These are phyloP conservation scores for Barnardius zonarius DNA, from an alignment of 2,113 vertebrate genomes.

Conservation along the genomic window DNA sequence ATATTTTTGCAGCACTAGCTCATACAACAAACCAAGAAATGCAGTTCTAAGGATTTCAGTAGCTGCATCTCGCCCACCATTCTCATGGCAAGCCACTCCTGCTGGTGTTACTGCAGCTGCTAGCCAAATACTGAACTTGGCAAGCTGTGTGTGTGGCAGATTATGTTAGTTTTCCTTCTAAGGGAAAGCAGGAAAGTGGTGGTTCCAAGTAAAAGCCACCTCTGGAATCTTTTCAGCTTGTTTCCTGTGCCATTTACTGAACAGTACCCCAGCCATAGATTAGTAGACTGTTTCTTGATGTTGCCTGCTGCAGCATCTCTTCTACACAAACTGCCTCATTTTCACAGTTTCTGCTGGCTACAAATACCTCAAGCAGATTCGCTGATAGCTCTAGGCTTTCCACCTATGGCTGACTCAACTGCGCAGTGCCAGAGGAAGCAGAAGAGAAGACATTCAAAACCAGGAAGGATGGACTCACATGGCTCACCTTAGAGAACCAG, in stretches of 20 bases:
- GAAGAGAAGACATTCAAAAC: background rate
- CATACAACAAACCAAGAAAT: background rate
- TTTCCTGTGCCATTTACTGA: background rate
- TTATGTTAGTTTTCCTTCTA: background rate
- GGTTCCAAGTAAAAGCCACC: background rate
- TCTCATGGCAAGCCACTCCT: background rate
- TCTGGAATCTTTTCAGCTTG: background rate
- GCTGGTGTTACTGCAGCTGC: background rate
- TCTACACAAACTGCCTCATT: background rate
- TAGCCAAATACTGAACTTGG: background rate
- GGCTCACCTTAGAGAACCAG: background rate
- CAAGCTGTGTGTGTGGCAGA: background rate
- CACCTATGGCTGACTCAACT: background rate
- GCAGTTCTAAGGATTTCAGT: background rate
- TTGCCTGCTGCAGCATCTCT: background rate
- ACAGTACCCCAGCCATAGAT: fast-evolving
- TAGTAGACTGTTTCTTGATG: background rate
- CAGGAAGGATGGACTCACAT: background rate
- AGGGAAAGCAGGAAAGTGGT: background rate
- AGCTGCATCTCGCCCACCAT: background rate
- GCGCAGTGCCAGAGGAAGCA: background rate
- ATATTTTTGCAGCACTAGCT: background rate
- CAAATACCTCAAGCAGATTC: background rate
- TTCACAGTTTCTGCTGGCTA: background rate
- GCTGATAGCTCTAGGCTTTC: background rate